Percentiles rank a stretch among this genome's conserved stretches.
These are phyloP conservation scores for Suillia variegata DNA, from an alignment of 2,888 invertebrate species.

Conservation along the genomic window DNA sequence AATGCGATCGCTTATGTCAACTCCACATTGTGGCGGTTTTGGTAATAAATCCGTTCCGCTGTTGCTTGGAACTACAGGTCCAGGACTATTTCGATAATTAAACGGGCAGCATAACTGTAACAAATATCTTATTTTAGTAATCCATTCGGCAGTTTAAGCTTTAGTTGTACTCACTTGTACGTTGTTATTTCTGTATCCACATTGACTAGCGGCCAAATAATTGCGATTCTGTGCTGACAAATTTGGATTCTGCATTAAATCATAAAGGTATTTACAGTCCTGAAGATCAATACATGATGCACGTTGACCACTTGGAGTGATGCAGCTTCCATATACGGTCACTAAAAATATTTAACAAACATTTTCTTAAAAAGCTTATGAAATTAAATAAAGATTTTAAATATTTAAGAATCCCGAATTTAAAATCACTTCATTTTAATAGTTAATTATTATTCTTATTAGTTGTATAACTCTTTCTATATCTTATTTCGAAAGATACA, in stretches of 20 bases:
- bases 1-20: conserved; percentile 63
- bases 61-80: background rate
- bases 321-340: background rate
- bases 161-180: background rate
- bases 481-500: too few relatives aligned
- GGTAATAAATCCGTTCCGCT: conserved; percentile 48
- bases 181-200: background rate
- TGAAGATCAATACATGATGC: background rate
- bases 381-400: too few relatives aligned
- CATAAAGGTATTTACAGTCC: background rate
- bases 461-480: too few relatives aligned
- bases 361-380: background rate
- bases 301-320: background rate
- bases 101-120: background rate
- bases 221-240: background rate
- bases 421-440: too few relatives aligned
- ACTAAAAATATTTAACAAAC: background rate
- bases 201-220: background rate
- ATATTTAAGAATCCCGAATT: too few relatives aligned
- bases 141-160: background rate
- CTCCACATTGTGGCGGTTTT: conserved; percentile 62
- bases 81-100: background rate
- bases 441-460: too few relatives aligned
- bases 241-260: background rate
- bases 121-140: background rate